Percentiles rank a stretch among this genome's conserved stretches.
These are phyloP conservation scores for Platycercus adscitus DNA, from an alignment of 2,113 vertebrate species.

Conservation along the genomic window DNA sequence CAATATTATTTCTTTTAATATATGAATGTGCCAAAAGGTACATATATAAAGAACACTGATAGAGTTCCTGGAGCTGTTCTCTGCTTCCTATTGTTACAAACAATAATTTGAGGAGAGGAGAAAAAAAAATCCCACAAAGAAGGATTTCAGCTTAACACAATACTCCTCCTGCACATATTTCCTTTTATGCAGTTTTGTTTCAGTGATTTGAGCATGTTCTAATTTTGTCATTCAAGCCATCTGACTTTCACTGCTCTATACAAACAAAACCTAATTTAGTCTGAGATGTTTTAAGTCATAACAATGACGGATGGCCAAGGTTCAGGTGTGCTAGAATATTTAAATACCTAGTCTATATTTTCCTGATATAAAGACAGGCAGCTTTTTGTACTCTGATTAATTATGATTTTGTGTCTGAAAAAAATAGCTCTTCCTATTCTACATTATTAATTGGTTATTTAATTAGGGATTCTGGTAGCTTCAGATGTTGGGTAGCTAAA, in stretches of 20 bases:
- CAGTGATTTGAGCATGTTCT: conserved; percentile 82
- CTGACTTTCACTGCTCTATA: conserved; percentile 93
- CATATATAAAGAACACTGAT: conserved; percentile 25
- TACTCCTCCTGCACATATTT: conserved; percentile 69
- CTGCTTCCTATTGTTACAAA: conserved; percentile 47
- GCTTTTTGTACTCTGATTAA: conserved; percentile 84
- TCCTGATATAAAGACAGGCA: conserved; percentile 81
- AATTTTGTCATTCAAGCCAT: conserved; percentile 97
- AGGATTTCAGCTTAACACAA: conserved; percentile 67
- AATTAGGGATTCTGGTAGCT: conserved; percentile 89
- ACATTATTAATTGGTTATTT: conserved; percentile 94
- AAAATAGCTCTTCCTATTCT: conserved; percentile 83
- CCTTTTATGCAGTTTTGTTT: conserved; percentile 78
- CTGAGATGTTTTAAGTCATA: conserved; percentile 94
- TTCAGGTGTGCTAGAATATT: conserved; percentile 93
- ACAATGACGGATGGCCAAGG: conserved; percentile 96
- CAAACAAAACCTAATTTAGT: conserved; percentile 98
- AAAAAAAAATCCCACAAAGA: conserved; percentile 65
- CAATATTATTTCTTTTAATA: conserved; percentile 69
- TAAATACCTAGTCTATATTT: conserved; percentile 83
- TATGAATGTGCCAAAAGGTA: conserved; percentile 56
- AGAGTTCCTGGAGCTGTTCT: conserved; percentile 40
- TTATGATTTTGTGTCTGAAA: conserved; percentile 83
- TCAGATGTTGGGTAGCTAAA: conserved; percentile 83
- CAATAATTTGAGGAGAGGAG: conserved; percentile 46